These are phyloP conservation scores for Tubulanus polymorphus DNA, from an alignment of 2,888 invertebrate species.

Conservation along the genomic window DNA sequence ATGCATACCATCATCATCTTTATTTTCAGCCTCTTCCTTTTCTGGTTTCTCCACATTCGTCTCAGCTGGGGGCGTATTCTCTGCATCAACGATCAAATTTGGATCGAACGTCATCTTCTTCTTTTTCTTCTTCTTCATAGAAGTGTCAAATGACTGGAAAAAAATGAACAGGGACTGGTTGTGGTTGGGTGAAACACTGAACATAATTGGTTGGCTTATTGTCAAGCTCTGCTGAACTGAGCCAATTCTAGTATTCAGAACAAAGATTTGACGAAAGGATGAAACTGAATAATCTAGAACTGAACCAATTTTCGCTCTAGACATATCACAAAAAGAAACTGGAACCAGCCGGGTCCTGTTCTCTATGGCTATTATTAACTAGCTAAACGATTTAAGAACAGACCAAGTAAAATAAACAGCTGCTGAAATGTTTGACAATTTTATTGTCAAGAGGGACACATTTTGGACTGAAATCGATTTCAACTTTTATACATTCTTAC, in stretches of 20 bases:
- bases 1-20: constrained; percentile 5
- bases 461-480: neutral
- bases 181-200: neutral
- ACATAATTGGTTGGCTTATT: neutral
- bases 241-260: too few species aligned
- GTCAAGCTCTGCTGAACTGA: neutral
- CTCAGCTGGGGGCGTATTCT: too few species aligned
- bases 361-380: constrained; percentile 21
- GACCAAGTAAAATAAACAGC: too few species aligned
- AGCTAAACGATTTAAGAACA: too few species aligned
- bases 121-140: constrained; percentile 86
- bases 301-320: neutral
- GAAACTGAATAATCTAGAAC: too few species aligned
- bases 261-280: too few species aligned
- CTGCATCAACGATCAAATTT: constrained; percentile 69
- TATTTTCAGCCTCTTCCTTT: constrained; percentile 10
- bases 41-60: constrained; percentile 19
- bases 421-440: too few species aligned
- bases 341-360: constrained; percentile 7
- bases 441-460: too few species aligned
- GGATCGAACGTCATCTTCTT: constrained; percentile 92
- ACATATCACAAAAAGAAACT: neutral
- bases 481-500: constrained; percentile 15
- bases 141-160: constrained; percentile 73
- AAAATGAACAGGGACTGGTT: constrained; percentile 6